Conservation (phyloP, 1,140 invertebrate species). For the Apis cerana region DNA sequence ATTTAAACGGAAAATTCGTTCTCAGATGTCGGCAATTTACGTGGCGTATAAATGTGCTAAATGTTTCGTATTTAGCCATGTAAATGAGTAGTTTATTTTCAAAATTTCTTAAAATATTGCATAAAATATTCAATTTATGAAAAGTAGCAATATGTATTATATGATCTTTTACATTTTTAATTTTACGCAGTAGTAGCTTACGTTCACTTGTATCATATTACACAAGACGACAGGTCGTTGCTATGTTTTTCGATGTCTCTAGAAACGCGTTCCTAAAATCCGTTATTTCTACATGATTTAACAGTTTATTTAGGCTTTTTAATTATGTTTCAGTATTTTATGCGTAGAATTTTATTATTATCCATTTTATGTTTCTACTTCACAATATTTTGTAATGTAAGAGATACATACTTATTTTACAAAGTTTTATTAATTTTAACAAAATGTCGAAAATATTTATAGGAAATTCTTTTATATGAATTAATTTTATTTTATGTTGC, state of each 20-base stretch:
- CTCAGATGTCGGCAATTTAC: neutral
- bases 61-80: neutral
- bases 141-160: neutral
- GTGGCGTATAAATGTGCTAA: neutral
- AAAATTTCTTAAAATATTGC: neutral
- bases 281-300: neutral
- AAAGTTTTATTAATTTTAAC: neutral
- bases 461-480: neutral
- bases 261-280: slow-evolving; percentile 1
- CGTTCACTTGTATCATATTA: neutral
- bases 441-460: neutral
- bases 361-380: slow-evolving; percentile 26
- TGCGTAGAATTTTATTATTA: slow-evolving; percentile 12
- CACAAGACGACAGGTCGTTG: too few relatives aligned
- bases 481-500: neutral
- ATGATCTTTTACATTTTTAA: neutral
- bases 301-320: neutral
- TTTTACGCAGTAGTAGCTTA: neutral
- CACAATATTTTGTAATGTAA: neutral
- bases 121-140: neutral
- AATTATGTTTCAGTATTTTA: neutral
- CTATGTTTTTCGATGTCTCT: slow-evolving; percentile 2
- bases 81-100: neutral
- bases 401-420: neutral
- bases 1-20: neutral